Base-by-base conservation (phyloP, 1,140 invertebrate species). In the Drosophila nebulosa region DNA sequence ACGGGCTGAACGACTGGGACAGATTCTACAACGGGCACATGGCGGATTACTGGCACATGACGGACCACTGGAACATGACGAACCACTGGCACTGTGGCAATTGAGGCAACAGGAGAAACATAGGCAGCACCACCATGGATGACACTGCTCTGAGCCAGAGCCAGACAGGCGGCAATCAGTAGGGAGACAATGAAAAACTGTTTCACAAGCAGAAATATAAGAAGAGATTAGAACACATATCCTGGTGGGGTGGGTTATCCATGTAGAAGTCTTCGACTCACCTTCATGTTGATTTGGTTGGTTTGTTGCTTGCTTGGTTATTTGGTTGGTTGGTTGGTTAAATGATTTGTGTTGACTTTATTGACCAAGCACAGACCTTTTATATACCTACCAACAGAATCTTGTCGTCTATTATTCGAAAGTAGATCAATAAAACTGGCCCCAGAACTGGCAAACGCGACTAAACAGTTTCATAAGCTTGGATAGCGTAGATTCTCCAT, bases 341-440 rank as follows among this genome's bases (percentile, higher is more conserved):
- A 73, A 67, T 64, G 74, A 72, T 81, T 81, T 81, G 78, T 81
- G 60, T 58, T 88, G 70, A 60, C 52, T 51, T 67, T 30, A 24
- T 58, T 21, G 53, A 1, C 6, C 50, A 24, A 32, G 42, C 30
- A 24, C 22, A n/a, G 51, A 27, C 35, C 42, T 86, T 85, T 69
- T 85, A 88, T 85, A 86, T 27, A 18, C 36, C 18, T n/a, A 42
- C 59, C 56, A 61, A 18, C 62, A 73, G 73, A 73, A 75, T 58
- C 50, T 61, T 42, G 69, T 39, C 16, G 42, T 36, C 39, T 21
- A 32, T 39, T 14, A 35, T 50, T 24, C 18, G 42, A 67, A 85
- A 74, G 66, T 86, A 60, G 81, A 85, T 56, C 81, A 86, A 69
- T 84, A 71, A 66, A 81, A 64, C 75, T 62, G 51, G 61, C 72